Base-by-base conservation (phyloP, 2,113 vertebrate species). In the Osmerus eperlanus region DNA sequence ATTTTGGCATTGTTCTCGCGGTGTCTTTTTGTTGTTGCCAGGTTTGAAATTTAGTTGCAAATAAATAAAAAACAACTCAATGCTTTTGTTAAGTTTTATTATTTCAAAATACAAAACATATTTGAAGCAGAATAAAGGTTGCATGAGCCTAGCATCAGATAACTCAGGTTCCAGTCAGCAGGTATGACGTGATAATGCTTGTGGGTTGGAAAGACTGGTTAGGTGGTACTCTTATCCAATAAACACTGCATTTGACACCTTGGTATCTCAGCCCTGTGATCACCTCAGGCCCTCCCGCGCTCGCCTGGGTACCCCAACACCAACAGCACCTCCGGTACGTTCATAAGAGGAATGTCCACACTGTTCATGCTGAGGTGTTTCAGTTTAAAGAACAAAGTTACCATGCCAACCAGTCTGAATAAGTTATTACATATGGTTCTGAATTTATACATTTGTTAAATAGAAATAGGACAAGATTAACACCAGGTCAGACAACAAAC, bases 71-170 rank as follows among this genome's bases (percentile, higher is more conserved):
- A 47, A 65, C 9, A 21, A 47, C 0, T 3, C 9, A 11, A 51
- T 15, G 19, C 15, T 47, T 65, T 65, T n/a, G 32, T 12, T 65
- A 21, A 1, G 1, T 81, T 86, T 86, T 86, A 86, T 86, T 86
- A 83, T 84, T 73, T 84, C 81, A 84, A 86, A 86, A 84, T 86
- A 86, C 84, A 86, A 86, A 86, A 86, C 78, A 86, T 84, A 78
- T 82, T 63, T 84, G 74, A 81, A 78, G 82, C 82, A 81, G 67
- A 71, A 70, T 83, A 79, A 83, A 81, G 71, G 73, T 81, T 76
- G 83, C 74, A 84, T 84, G 79, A 75, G 71, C 77, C 71, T 78
- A 84, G 82, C 76, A 79, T 83, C 60, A 76, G 78, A 79, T 75
- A 67, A 80, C 78, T 63, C 70, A 69, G 77, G 58, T 67, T 78